phyloP scores from a whole-genome alignment of 2,113 vertebrate genomes.

The Festucalex cinctus region DNA sequence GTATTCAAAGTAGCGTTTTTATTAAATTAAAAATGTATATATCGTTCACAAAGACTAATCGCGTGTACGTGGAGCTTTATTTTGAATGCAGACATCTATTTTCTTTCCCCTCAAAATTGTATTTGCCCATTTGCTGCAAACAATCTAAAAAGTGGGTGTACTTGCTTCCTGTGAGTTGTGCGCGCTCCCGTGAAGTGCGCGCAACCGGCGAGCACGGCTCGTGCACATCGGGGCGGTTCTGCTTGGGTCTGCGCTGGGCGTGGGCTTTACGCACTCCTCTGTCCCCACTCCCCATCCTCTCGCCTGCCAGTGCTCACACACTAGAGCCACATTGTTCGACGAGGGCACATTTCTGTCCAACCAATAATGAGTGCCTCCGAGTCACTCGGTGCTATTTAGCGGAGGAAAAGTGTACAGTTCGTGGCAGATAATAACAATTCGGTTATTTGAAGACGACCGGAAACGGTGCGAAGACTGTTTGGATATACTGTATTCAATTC shows the following conservation, averaged over 20 bases:
- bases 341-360: slow-evolving; percentile 42
- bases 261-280: slow-evolving; percentile 54
- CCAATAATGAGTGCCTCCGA: slow-evolving; percentile 45
- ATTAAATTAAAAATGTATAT: too few species aligned
- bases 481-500: slow-evolving; percentile 11
- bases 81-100: not conserved
- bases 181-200: not conserved
- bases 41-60: not conserved
- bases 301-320: slow-evolving; percentile 27
- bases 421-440: slow-evolving; percentile 11
- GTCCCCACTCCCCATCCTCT: slow-evolving; percentile 37
- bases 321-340: slow-evolving; percentile 72
- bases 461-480: slow-evolving; percentile 27
- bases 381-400: slow-evolving; percentile 20
- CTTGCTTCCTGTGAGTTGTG: not conserved
- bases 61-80: not conserved
- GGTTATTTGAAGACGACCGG: slow-evolving; percentile 29
- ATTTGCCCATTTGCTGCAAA: not conserved
- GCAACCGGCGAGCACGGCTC: not conserved
- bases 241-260: slow-evolving; percentile 70
- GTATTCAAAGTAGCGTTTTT: not conserved
- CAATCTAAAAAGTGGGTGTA: not conserved
- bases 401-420: slow-evolving; percentile 31
- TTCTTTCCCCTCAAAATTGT: not conserved
- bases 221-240: slow-evolving; percentile 56